Conservation (phyloP, 2,888 invertebrate genomes). For the Macrosiphum euphorbiae region DNA sequence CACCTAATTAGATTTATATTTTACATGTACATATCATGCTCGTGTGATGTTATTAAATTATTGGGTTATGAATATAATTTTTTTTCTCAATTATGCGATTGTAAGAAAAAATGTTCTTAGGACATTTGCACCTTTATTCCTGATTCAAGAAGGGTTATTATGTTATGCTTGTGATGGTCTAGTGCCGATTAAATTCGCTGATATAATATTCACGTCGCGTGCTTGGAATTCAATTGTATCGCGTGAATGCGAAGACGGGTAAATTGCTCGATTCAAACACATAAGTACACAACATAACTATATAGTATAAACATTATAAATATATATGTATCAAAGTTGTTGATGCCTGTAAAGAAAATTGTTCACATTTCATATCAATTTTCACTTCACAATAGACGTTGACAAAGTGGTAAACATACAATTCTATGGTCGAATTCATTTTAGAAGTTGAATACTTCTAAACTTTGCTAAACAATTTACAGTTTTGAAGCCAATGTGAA, state of each 20-base stretch:
- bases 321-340: background rate
- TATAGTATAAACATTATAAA: background rate
- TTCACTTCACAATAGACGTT: background rate
- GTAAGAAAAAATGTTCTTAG: background rate
- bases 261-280: background rate
- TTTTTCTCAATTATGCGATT: background rate
- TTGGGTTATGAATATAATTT: background rate
- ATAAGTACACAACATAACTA: background rate
- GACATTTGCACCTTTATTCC: background rate
- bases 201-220: constrained; percentile 5
- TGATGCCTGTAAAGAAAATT: background rate
- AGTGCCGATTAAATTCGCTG: background rate
- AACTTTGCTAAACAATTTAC: background rate
- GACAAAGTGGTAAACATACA: background rate
- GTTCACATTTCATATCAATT: constrained; percentile 6
- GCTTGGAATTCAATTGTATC: constrained; percentile 32
- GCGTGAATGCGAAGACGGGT: constrained; percentile 24
- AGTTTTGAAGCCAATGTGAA: background rate
- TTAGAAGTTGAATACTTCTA: background rate
- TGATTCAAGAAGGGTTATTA: background rate
- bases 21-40: background rate
- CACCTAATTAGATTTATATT: background rate
- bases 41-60: background rate
- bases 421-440: background rate
- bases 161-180: background rate